phyloP scores from a whole-genome alignment of 1,140 invertebrate species.

The Panagrolaimus sp. region DNA sequence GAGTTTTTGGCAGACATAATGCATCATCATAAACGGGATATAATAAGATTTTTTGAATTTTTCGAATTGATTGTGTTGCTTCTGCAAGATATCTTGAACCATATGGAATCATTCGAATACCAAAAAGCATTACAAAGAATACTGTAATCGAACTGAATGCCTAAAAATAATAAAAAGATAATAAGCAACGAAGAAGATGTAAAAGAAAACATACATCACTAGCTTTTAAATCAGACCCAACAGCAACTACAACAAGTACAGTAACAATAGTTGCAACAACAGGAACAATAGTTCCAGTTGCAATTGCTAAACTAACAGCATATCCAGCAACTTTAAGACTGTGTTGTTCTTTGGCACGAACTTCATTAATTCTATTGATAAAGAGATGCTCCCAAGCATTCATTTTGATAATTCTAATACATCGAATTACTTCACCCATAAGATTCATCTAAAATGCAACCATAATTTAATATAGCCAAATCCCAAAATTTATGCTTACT shows the following conservation, averaged over 20 bases:
- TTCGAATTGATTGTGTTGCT: constrained; percentile 59
- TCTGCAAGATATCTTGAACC: constrained; percentile 59
- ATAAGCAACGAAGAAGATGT: not conserved
- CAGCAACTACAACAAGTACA: constrained; percentile 67
- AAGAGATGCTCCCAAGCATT: constrained; percentile 82
- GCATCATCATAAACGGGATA: constrained; percentile 29
- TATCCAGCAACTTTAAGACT: constrained; percentile 66
- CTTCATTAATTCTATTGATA: constrained; percentile 62
- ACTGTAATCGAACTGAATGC: constrained; percentile 62
- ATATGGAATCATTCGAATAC: constrained; percentile 60
- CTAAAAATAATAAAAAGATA: constrained; percentile 38
- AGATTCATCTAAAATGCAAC: constrained; percentile 59
- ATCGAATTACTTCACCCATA: constrained; percentile 65
- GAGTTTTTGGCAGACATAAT: constrained; percentile 17
- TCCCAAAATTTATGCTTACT: constrained; percentile 40
- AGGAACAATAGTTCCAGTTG: constrained; percentile 67
- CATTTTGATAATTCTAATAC: constrained; percentile 76
- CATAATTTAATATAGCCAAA: constrained; percentile 7
- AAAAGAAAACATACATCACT: constrained; percentile 64
- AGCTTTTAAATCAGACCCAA: constrained; percentile 66
- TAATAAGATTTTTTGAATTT: constrained; percentile 61
- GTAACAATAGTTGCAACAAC: constrained; percentile 67
- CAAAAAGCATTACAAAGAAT: constrained; percentile 61
- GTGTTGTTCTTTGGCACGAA: constrained; percentile 62
- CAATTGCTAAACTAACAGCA: constrained; percentile 67